Evolutionary conservation across 2,113 vertebrate genomes (phyloP), one percentile per base, ranked within the genome.

Genomic region (Crotalus viridis): DNA sequence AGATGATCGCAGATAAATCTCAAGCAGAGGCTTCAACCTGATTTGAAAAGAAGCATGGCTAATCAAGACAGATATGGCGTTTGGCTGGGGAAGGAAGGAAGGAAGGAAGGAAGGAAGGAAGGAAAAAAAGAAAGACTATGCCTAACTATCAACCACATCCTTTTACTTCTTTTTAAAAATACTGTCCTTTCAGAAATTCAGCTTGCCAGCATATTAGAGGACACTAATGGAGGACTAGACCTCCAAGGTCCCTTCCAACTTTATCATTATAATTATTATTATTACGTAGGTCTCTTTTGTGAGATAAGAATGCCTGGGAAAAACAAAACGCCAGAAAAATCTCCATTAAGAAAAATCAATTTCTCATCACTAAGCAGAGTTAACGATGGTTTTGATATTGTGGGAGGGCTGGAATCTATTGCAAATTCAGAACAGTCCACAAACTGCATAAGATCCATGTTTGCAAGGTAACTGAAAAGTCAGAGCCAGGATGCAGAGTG

Each of bases 371-470:
- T 56, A 86, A 81, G 86, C 43, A n/a, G 46, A 86, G 19, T 3
- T 81, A 90, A 90, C 4, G 22, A 93, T 86, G 92, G 88, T 90
- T 93, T 93, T 93, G 55, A 93, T 86, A 93, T 91, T 86, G 54
- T 17, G 87, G 90, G 54, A 48, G 22, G 33, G 51, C 39, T 69
- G 81, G 88, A 86, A 51, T 89, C 57, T 90, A 74, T 74, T 90
- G 93, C 48, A 87, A 89, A 90, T 89, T 56, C 54, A 85, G 86
- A 90, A 81, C 89, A 88, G 91, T 0, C 24, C 55, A 59, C 94
- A 87, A 94, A 89, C 88, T 74, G 94, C 88, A 95, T 92, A 92
- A 94, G 94, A 90, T 93, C 94, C 85, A 93, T 93, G 69, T 95
- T 96, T 96, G 94, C 92, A 93, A 93, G 74, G 92, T 69, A 48